Base-by-base conservation (phyloP, 2,888 invertebrate genomes). In the Taenaris catops region DNA sequence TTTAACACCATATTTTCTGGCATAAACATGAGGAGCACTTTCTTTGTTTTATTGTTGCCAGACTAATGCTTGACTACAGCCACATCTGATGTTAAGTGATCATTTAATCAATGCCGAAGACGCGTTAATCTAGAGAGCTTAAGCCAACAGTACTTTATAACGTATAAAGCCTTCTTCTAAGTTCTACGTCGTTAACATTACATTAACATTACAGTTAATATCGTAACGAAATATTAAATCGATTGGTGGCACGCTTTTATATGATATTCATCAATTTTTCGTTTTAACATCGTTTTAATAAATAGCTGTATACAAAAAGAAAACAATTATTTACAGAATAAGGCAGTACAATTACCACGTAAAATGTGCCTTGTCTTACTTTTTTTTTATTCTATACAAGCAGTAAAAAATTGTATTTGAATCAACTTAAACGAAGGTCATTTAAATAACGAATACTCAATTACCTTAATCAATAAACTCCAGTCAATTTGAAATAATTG, bases 281-380 rank as follows among this genome's bases (percentile, higher is more conserved):
- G 70, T 66, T 76, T 80, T 78, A 81, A 83, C 80, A 78, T 83
- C 78, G 64, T 72, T 83, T 86, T 81, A 87, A 87, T 87, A 87
- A 87, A 87, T 87, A 87, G 87, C 86, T 86, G 87, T 87, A 86
- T 87, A 87, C 83, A 87, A 87, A 78, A 65, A 38, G 45, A 54
- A 72, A 87, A 87, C 87, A 86, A 86, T 86, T 87, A 87, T 87
- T 87, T 87, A 87, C 87, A 87, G 73, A 68, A 66, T 83, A 84
- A 84, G 84, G 84, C 84, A 84, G 78, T 81, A 81, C 61, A 71
- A 71, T 76, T 76, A 86, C 81, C 81, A 79, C 80, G 78, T 83
- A 80, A 76, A 73, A 65, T 71, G 76, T 74, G 79, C 81, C 83
- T 76, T 48, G 55, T 70, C 79, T 81, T 80, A 79, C 55, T 70